A percentile compares a stretch with the other conserved stretches of the same genome.
Evolutionary conservation across 1,140 invertebrate species (phyloP).

Genomic region (Papilio helenus): DNA sequence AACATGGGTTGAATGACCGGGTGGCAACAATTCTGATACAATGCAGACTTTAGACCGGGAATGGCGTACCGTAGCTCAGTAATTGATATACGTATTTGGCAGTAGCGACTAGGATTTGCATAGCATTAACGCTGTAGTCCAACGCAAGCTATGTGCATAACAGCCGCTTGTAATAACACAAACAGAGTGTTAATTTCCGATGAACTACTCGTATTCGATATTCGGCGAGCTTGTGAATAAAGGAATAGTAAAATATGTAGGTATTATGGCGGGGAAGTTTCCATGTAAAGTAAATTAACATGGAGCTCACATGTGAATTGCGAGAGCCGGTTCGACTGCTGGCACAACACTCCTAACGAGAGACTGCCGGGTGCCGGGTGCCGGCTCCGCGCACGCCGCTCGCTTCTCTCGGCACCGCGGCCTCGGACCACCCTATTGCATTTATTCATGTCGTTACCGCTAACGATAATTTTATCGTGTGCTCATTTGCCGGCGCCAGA

Average conservation of each 20-base stretch:
- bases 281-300: constrained; percentile 50
- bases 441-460: constrained; percentile 84
- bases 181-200: constrained; percentile 34
- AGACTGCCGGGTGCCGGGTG: constrained; percentile 40
- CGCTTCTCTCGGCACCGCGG: constrained; percentile 57
- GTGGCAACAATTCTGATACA: constrained; percentile 13
- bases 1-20: constrained; percentile 15
- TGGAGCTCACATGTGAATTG: constrained; percentile 44
- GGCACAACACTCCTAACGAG: constrained; percentile 75
- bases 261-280: constrained; percentile 36
- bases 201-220: constrained; percentile 30
- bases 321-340: constrained; percentile 23
- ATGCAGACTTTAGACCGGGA: constrained; percentile 5
- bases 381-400: constrained; percentile 45
- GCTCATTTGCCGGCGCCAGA: constrained; percentile 83
- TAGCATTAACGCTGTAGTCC: constrained; percentile 35
- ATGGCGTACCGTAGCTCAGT: neutral
- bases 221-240: constrained; percentile 2
- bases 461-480: constrained; percentile 84
- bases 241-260: constrained; percentile 23
- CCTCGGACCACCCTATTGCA: constrained; percentile 79
- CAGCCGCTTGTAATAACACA: constrained; percentile 36
- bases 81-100: constrained; percentile 39
- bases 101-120: constrained; percentile 37
- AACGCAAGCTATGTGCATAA: constrained; percentile 34